phyloP scores from a whole-genome alignment of 1,140 invertebrate species.

The Neodiprion fabricii region DNA sequence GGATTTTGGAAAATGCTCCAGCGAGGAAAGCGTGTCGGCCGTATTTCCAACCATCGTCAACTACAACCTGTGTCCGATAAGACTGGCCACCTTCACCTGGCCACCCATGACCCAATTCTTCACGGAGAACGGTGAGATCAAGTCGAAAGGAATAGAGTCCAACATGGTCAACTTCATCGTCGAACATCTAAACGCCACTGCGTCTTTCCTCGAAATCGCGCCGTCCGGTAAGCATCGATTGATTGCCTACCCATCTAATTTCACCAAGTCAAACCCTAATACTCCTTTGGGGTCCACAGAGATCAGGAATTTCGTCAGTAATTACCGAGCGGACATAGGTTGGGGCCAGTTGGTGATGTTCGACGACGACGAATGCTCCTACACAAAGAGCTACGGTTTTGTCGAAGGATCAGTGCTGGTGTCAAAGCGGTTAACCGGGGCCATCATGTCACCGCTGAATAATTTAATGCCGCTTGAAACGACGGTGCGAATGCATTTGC shows the following conservation, averaged over 20 bases:
- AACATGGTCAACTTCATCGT: not conserved
- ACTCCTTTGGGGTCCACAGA: not conserved
- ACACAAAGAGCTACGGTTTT: not conserved
- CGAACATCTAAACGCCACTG: not conserved
- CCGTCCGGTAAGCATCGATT: not conserved
- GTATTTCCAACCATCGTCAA: not conserved
- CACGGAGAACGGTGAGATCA: not conserved
- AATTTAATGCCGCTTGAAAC: not conserved
- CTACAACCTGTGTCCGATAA: not conserved
- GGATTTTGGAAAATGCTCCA: not conserved
- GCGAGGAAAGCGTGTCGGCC: not conserved
- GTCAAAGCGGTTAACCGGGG: not conserved
- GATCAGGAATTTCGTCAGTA: not conserved
- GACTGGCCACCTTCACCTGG: not conserved
- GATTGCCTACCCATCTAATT: not conserved
- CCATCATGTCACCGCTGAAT: not conserved
- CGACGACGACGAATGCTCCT: not conserved
- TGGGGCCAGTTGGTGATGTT: not conserved
- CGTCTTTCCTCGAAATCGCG: not conserved
- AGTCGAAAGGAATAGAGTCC: not conserved
- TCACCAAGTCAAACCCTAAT: not conserved
- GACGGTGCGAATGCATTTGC: not conserved
- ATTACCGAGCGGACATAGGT: not conserved
- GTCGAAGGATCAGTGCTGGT: not conserved
- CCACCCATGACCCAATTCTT: not conserved